A percentile compares a stretch with the other conserved stretches of the same genome.
These are phyloP conservation scores for Scaptomyza caliginosa DNA, from an alignment of 2,888 invertebrate genomes.

Conservation along the genomic window DNA sequence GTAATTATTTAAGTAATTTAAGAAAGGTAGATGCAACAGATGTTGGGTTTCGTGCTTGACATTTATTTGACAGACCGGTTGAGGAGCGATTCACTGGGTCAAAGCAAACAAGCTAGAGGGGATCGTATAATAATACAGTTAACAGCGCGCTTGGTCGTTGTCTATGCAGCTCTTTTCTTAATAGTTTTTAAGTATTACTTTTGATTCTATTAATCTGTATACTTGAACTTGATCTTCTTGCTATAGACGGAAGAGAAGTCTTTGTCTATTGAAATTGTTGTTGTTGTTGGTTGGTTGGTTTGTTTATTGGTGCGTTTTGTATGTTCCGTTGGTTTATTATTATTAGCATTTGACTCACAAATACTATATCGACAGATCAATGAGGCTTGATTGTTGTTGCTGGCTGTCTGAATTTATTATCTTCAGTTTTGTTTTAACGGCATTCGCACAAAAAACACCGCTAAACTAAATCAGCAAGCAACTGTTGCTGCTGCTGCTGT, in stretches of 20 bases:
- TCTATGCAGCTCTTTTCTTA: conserved; percentile 30
- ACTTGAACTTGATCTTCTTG: conserved; percentile 67
- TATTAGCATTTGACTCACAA: conserved; percentile 63
- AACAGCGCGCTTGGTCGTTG: conserved; percentile 20
- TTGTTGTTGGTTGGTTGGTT: conserved; percentile 16
- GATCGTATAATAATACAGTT: not conserved
- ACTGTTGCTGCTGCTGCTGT: conserved; percentile 27
- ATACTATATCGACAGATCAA: conserved; percentile 47
- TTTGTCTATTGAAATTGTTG: conserved; percentile 34
- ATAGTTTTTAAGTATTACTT: too few relatives aligned
- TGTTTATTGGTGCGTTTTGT: conserved; percentile 26
- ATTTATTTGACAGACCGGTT: too few relatives aligned
- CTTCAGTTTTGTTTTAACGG: conserved; percentile 53
- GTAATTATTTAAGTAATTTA: too few relatives aligned
- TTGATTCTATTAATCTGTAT: conserved; percentile 11
- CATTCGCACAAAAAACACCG: conserved; percentile 35
- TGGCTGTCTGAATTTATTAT: conserved; percentile 64
- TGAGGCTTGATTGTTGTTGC: conserved; percentile 19
- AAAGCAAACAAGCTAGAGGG: conserved; percentile 31
- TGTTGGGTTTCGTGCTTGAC: too few relatives aligned
- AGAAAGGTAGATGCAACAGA: too few relatives aligned
- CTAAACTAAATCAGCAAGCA: conserved; percentile 17
- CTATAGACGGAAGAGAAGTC: conserved; percentile 51
- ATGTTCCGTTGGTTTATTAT: conserved; percentile 64
- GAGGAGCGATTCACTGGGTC: conserved; percentile 43